Percentiles rank a stretch among this genome's conserved stretches.
Evolutionary conservation across 2,888 invertebrate genomes (phyloP).

Genomic region (Helicoverpa assulta): DNA sequence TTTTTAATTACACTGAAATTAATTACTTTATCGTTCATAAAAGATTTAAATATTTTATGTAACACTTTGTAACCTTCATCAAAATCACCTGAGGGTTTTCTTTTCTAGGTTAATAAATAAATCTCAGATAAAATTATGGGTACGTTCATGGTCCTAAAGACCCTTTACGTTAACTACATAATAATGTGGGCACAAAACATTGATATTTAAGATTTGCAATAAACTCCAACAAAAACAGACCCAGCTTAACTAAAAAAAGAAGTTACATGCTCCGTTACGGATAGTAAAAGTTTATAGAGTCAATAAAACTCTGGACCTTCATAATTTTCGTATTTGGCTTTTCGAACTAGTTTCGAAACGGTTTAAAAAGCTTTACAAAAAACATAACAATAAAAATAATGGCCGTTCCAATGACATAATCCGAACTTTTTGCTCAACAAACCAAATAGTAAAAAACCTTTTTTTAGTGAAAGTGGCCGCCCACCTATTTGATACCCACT

Average conservation of each 20-base stretch:
- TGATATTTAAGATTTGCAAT: constrained; percentile 22
- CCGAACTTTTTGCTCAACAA: constrained; percentile 62
- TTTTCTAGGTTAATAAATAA: background rate
- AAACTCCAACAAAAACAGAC: constrained; percentile 29
- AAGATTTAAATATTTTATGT: constrained; percentile 8
- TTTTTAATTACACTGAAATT: constrained; percentile 39
- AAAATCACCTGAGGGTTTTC: background rate
- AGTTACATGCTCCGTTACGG: constrained; percentile 36
- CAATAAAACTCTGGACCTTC: constrained; percentile 55
- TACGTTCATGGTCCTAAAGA: background rate
- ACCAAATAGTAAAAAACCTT: constrained; percentile 43
- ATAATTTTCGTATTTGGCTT: constrained; percentile 54
- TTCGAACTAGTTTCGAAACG: constrained; percentile 51
- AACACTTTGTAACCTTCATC: constrained; percentile 13
- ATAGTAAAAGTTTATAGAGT: constrained; percentile 54
- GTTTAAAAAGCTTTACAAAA: constrained; percentile 57
- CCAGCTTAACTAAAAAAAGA: constrained; percentile 24
- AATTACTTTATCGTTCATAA: constrained; percentile 33
- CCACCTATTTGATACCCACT: constrained; percentile 64
- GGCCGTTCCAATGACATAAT: constrained; percentile 71
- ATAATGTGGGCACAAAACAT: background rate
- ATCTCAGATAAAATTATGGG: background rate
- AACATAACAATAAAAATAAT: constrained; percentile 60
- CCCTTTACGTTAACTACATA: background rate
- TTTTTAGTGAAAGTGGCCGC: constrained; percentile 70